Conservation (phyloP, 2,797 vertebrate genomes). For the Furcifer pardalis region DNA sequence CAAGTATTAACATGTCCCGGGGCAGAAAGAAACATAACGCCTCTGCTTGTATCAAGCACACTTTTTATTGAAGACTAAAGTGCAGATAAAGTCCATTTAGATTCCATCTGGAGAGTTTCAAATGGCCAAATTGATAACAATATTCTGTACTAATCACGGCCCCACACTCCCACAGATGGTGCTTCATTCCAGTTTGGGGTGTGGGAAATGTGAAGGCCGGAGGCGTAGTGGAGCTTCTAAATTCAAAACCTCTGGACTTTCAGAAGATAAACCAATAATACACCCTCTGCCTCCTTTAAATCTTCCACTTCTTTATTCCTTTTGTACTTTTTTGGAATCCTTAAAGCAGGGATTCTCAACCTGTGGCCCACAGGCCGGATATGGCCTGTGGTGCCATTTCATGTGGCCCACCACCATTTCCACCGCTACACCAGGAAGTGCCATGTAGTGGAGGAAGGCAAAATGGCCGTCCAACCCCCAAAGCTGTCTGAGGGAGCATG, state of each 20-base stretch:
- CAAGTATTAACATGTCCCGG: conserved; percentile 8
- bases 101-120: background rate
- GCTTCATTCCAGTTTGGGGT: background rate
- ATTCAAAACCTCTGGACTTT: background rate
- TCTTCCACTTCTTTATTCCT: background rate
- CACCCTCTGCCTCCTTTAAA: too few species aligned
- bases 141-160: background rate
- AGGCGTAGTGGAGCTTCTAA: background rate
- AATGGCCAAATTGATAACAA: background rate
- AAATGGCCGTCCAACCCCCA: too few species aligned
- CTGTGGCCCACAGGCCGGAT: too few species aligned
- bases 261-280: too few species aligned
- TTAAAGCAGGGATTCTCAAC: too few species aligned
- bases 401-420: too few species aligned
- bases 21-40: background rate
- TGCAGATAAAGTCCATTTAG: background rate
- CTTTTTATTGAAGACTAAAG: background rate
- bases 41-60: background rate
- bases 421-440: too few species aligned
- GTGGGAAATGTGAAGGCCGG: background rate
- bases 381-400: too few species aligned
- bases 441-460: too few species aligned
- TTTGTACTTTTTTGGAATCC: background rate
- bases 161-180: background rate
- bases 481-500: too few species aligned